Conservation (phyloP, 2,797 vertebrate species). For the Botia kubotai region DNA sequence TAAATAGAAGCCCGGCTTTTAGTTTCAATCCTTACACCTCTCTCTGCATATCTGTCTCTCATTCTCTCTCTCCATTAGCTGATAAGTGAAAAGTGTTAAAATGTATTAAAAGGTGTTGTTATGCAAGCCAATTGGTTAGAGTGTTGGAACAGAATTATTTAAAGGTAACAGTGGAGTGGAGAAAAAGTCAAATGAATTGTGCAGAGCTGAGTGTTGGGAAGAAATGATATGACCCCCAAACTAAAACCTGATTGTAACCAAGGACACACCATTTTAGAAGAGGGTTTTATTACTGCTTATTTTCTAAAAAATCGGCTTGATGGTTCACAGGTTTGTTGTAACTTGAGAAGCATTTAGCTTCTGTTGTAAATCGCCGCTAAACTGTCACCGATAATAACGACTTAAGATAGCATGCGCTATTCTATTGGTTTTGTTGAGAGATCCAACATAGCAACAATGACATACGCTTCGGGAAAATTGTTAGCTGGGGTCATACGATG, state of each 20-base stretch:
- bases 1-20: neutral
- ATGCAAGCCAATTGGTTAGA: constrained; percentile 72
- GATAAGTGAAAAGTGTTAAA: constrained; percentile 66
- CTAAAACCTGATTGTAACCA: constrained; percentile 64
- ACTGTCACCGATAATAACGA: neutral
- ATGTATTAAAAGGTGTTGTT: constrained; percentile 27
- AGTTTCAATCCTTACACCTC: neutral
- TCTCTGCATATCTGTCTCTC: constrained; percentile 7
- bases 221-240: constrained; percentile 61
- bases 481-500: no score
- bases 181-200: constrained; percentile 81
- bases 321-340: neutral
- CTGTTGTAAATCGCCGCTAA: neutral
- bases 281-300: neutral
- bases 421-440: neutral
- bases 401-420: neutral
- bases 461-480: neutral
- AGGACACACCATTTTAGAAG: neutral
- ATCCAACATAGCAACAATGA: neutral
- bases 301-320: neutral
- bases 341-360: neutral
- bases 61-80: constrained; percentile 45
- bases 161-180: constrained; percentile 81
- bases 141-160: constrained; percentile 79
- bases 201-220: constrained; percentile 79